Percentiles rank a stretch among this genome's conserved stretches.
Evolutionary conservation across 2,888 invertebrate genomes (phyloP).

Genomic region (Tetranychus piercei): DNA sequence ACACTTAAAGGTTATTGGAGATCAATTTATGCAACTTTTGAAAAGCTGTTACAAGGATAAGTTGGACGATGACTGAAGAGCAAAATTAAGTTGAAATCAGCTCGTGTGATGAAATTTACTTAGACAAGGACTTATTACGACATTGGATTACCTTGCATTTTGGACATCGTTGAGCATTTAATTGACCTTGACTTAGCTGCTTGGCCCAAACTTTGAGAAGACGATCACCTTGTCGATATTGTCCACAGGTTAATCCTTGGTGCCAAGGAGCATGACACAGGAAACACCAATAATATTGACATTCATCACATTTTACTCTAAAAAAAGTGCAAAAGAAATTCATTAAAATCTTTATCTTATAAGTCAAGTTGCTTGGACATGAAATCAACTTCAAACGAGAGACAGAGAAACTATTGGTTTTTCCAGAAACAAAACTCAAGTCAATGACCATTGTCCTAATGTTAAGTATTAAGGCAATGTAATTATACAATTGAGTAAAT

Average conservation of each 20-base stretch:
- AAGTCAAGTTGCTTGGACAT: not conserved
- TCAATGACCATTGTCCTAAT: too few species aligned
- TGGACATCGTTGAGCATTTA: constrained; percentile 35
- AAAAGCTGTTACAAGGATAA: too few species aligned
- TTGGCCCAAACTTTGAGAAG: constrained; percentile 34
- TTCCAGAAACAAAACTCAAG: not conserved
- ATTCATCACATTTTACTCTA: constrained; percentile 31
- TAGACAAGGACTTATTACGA: too few species aligned
- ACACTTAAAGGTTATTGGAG: too few species aligned
- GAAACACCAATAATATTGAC: constrained; percentile 34
- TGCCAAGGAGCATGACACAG: constrained; percentile 33
- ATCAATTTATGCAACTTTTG: too few species aligned
- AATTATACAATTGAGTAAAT: too few species aligned
- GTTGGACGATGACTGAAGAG: too few species aligned
- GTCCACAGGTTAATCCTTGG: constrained; percentile 31
- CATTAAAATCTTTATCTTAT: not conserved
- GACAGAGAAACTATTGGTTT: not conserved
- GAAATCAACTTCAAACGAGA: not conserved
- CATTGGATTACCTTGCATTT: constrained; percentile 33
- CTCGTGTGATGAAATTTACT: too few species aligned
- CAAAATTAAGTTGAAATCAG: too few species aligned
- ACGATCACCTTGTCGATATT: constrained; percentile 32
- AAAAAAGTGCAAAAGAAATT: constrained; percentile 14
- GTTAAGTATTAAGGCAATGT: too few species aligned
- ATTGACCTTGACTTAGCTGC: constrained; percentile 31